Conservation (phyloP, 2,113 vertebrate species). For the Megalops atlanticus region DNA sequence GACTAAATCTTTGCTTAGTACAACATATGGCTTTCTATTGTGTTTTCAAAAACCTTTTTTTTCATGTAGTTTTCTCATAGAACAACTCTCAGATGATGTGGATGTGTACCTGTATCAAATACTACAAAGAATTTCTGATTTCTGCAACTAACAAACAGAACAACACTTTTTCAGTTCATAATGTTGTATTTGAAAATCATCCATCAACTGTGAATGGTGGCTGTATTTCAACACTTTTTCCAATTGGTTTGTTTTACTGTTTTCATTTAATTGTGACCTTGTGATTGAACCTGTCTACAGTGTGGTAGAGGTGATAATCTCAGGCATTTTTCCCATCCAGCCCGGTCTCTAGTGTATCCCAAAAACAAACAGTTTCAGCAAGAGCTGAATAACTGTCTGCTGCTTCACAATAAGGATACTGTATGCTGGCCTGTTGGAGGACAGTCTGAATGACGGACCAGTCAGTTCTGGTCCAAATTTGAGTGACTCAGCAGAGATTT, state of each 20-base stretch:
- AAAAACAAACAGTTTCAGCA: neutral
- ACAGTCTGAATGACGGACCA: neutral
- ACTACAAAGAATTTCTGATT: too few species aligned
- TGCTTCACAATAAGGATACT: too few species aligned
- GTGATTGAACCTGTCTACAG: neutral
- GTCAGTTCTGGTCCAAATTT: neutral
- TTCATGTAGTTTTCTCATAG: too few species aligned
- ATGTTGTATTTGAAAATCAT: neutral
- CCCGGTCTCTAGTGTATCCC: neutral
- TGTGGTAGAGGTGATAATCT: neutral
- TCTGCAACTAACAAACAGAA: too few species aligned
- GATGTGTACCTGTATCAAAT: too few species aligned
- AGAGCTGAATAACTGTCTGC: too few species aligned
- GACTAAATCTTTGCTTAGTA: too few species aligned
- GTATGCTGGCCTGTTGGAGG: neutral
- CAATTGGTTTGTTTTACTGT: neutral
- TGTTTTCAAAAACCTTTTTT: too few species aligned
- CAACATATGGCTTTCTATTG: too few species aligned
- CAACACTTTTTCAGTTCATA: neutral
- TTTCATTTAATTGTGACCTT: neutral
- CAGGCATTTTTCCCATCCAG: neutral
- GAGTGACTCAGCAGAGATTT: constrained; percentile 10
- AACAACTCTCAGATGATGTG: too few species aligned
- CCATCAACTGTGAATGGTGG: neutral
- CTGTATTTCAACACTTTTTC: neutral